Base-by-base conservation (phyloP, 2,797 vertebrate genomes). In the Mastacembelus armatus region DNA sequence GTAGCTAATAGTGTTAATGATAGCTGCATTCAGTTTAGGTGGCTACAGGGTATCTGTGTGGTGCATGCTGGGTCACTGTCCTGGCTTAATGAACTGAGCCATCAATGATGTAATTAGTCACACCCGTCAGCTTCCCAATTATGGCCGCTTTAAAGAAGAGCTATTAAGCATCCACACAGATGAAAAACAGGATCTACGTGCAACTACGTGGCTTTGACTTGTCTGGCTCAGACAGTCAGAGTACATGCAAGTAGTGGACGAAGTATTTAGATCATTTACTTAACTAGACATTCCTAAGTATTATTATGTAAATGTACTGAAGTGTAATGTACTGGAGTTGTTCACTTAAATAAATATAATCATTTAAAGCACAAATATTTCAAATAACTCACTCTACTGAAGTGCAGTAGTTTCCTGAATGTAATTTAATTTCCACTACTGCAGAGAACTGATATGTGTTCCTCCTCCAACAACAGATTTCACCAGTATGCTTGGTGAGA, bases 401-500 rank as follows among this genome's bases (percentile, higher is more conserved):
- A 33, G 6, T 11, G 33, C 32, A 33, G 2, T 6, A 33, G 11
- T 33, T n/a, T n/a, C n/a, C n/a, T 33, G 32, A 2, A 32, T 19
- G 40, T 19, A 42, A 12, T 40, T 18, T 27, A 47, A 15, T 48
- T 48, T n/a, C 47, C 29, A 12, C 6, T 10, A 6, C 16, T 16
- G 9, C 26, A 29, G 4, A 12, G 4, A 67, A 62, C 6, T 14
- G 16, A 24, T 39, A 24, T 24, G 42, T 26, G 16, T 50, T 58
- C 27, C 29, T 58, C 44, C 45, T 70, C 50, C 47, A 47, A 48
- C 63, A 54, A 44, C 39, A 73, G 24, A 73, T 56, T 71, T 64
- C 0, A 16, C 16, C 60, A 70, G 30, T 42, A 21, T 42, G 38
- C 55, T 64, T 72, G 51, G 58, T 43, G 48, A 63, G 42, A 14